Base-by-base conservation (phyloP, 2,113 vertebrate species). In the Cinclus cinclus region DNA sequence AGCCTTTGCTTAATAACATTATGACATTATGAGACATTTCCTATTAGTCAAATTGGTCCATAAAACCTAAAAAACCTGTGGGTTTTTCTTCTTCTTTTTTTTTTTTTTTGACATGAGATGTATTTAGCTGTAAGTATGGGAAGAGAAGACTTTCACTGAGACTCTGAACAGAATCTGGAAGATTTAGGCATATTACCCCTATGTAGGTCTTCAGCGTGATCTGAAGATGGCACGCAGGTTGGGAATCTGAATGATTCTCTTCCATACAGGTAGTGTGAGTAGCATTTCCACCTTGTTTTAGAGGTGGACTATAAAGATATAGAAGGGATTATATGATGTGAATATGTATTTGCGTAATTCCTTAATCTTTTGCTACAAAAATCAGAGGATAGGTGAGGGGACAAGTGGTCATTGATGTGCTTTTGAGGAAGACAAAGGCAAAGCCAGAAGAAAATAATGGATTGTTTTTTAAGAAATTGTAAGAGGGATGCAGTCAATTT, bases 161-260 rank as follows among this genome's bases (percentile, higher is more conserved):
- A 11, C 42, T 89, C 81, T 74, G 39, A 63, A 52, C 9, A 50
- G 23, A 52, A 42, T 44, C 10, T 47, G 52, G 33, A 75, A 60
- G 52, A 33, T 75, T 55, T 21, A 55, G 64, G 42, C 14, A 9
- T 20, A 23, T 35, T 42, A 5, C 10, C 15, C 5, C 5, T 33
- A 0, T 9, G 25, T 3, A 23, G 14, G 30, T 63, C 44, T 64
- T 73, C 7, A 20, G 15, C 5, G 27, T 68, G 35, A n/a, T 47
- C 21, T 0, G 0, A 68, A 47, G 30, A 11, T 30, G 23, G 25
- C 13, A 8, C 0, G 1, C 58, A 27, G 14, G 28, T 50, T 79
- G 59, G 41, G 53, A 31, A 25, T 69, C 53, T 41, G 44, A 68
- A 49, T 18, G 7, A n/a, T 50, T 64, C 22, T 10, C 8, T 70